Evolutionary conservation across 2,888 invertebrate genomes (phyloP).

Genomic region (Ochropleura plecta): DNA sequence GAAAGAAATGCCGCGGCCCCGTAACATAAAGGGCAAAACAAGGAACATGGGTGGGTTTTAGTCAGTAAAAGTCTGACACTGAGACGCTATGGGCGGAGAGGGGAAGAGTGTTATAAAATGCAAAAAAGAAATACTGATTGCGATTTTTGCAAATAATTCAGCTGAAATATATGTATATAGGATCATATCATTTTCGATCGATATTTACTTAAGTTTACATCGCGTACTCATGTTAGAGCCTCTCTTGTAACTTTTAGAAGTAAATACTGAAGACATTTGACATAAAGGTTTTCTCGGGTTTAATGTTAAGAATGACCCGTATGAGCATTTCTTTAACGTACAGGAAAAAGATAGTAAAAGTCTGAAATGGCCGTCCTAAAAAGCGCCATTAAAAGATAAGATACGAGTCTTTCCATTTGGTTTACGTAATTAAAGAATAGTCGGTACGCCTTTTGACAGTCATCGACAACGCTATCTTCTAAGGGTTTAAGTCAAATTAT

Average conservation of each 20-base stretch:
- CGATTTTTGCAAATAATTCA: too few relatives aligned
- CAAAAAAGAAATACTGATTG: too few relatives aligned
- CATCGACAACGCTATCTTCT: background rate
- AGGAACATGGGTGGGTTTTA: too few relatives aligned
- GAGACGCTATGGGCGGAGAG: too few relatives aligned
- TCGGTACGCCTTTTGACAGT: background rate
- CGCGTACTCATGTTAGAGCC: too few relatives aligned
- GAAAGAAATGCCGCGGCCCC: too few relatives aligned
- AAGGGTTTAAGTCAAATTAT: background rate
- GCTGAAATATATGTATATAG: too few relatives aligned
- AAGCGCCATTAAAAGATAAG: conserved; percentile 31
- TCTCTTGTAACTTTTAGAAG: background rate
- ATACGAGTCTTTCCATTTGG: conserved; percentile 14
- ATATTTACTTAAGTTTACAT: too few relatives aligned
- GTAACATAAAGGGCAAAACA: too few relatives aligned
- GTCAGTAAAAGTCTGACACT: too few relatives aligned
- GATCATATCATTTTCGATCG: too few relatives aligned
- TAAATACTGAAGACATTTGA: conserved; percentile 12
- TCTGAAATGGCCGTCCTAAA: conserved; percentile 7
- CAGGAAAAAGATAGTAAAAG: conserved; percentile 29
- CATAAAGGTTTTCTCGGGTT: conserved; percentile 11
- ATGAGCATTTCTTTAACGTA: conserved; percentile 11
- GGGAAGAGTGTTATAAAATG: too few relatives aligned
- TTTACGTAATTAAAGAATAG: background rate
- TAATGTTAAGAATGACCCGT: background rate